These are phyloP conservation scores for Lepidocyrtinus sp. DNA, from an alignment of 2,888 invertebrate species.

Conservation along the genomic window DNA sequence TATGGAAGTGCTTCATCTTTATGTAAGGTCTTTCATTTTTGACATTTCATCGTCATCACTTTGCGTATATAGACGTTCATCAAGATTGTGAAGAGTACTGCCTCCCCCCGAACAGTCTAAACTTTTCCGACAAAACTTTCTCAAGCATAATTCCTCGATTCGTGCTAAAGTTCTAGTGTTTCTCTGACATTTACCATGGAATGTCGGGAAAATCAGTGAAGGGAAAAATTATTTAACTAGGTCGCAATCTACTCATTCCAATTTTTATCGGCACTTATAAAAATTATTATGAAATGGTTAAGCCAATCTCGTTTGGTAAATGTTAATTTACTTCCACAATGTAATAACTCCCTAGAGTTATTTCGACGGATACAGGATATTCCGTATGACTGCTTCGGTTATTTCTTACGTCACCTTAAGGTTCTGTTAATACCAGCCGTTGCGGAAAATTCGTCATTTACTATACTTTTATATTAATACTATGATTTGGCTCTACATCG, in stretches of 20 bases:
- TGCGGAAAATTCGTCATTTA: background rate
- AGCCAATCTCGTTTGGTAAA: background rate
- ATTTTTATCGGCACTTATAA: background rate
- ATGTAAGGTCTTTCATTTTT: background rate
- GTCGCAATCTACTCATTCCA: background rate
- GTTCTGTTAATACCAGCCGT: too few species aligned
- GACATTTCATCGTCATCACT: background rate
- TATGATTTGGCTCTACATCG: background rate
- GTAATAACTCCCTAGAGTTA: background rate
- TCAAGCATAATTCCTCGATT: too few species aligned
- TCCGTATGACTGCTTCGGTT: background rate
- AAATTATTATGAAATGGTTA: background rate
- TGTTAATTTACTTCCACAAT: background rate
- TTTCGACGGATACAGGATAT: background rate
- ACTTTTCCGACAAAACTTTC: too few species aligned
- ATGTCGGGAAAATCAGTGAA: background rate
- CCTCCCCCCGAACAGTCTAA: background rate
- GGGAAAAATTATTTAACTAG: background rate
- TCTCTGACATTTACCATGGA: background rate
- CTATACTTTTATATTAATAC: background rate
- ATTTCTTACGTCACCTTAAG: background rate
- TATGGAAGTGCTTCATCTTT: too few species aligned
- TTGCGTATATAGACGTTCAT: background rate
- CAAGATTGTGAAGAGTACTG: background rate
- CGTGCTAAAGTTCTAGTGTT: background rate